Evolutionary conservation across 1,140 invertebrate species (phyloP).

Genomic region (Brachystomella parvula): DNA sequence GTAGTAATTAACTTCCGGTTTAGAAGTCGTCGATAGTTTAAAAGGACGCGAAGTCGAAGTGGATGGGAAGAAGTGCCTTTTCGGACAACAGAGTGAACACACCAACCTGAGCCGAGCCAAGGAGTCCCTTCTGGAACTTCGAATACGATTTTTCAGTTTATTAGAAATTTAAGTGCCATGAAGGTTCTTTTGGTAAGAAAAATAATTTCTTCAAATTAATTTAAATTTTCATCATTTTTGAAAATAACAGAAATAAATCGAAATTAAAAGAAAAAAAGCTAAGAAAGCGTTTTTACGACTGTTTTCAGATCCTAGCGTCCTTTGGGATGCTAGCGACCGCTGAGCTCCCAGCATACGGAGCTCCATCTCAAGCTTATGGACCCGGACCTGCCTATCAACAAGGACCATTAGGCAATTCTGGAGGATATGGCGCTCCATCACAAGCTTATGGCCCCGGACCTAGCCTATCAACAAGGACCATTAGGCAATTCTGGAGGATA

Average conservation of each 20-base stretch:
- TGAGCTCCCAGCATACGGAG: conserved; percentile 13
- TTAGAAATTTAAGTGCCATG: conserved; percentile 1
- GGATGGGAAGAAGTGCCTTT: too few relatives aligned
- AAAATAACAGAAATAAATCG: not conserved
- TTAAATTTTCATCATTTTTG: not conserved
- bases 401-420: not conserved
- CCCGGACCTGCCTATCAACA: not conserved
- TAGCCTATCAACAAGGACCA: not conserved
- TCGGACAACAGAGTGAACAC: too few relatives aligned
- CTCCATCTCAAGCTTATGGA: conserved; percentile 8
- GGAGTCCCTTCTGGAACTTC: too few relatives aligned
- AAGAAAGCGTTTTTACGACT: too few relatives aligned
- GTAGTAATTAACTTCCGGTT: not conserved
- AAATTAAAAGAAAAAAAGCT: too few relatives aligned
- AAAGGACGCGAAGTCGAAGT: not conserved
- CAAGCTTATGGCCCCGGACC: not conserved
- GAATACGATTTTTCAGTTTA: too few relatives aligned
- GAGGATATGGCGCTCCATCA: conserved; percentile 1
- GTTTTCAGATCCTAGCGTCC: conserved; percentile 47
- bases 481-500: not conserved
- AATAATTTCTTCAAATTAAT: not conserved
- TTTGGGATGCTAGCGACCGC: conserved; percentile 44
- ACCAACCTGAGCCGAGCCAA: too few relatives aligned
- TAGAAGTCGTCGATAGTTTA: not conserved
- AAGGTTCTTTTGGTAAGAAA: conserved; percentile 2